Evolutionary conservation across 2,888 invertebrate genomes (phyloP), one percentile per base, ranked within the genome.

Genomic region (Chrysotoxum bicinctum): DNA sequence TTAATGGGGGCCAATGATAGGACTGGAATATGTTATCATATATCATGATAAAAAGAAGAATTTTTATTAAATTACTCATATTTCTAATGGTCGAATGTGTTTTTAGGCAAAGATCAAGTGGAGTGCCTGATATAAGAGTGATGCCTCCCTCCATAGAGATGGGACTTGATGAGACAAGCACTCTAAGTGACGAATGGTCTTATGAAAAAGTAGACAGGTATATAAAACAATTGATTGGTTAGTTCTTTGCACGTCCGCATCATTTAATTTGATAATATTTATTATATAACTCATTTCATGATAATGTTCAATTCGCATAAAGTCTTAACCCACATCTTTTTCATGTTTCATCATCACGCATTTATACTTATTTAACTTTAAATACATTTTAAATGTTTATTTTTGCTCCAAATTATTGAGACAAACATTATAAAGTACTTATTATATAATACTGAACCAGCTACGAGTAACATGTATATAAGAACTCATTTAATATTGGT

Each of bases 121-220:
- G 90, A 87, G 94, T 96, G 89, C 96, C 96, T 88, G 96, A 96
- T 94, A 96, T 96, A 91, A 95, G 96, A 90, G 95, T 96, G 90
- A 93, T 96, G 93, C 96, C 96, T 91, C 95, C 96, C 89, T 96
- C 96, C 92, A 93, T 96, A 94, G 96, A 96, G 93, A 94, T 95
- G 90, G 96, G 96, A 89, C 93, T 96, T 93, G 96, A 96, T 92
- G 90, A 90, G 79, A 90, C 91, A 85, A 90, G 89, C 78, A 89
- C 91, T 70, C 88, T 90, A 75, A 90, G 90, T 89, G 91, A 90
- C 83, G 90, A 90, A 87, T 90, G 90, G 90, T 90, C 92, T 87
- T 89, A 89, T 89, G 91, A 91, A 87, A 90, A 90, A 87, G 88
- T 91, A 88, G 90, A 90, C 90, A 91, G 92, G 91, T 92, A 92